These are phyloP conservation scores for Spatula clypeata DNA, from an alignment of 2,797 vertebrate species.

Conservation along the genomic window DNA sequence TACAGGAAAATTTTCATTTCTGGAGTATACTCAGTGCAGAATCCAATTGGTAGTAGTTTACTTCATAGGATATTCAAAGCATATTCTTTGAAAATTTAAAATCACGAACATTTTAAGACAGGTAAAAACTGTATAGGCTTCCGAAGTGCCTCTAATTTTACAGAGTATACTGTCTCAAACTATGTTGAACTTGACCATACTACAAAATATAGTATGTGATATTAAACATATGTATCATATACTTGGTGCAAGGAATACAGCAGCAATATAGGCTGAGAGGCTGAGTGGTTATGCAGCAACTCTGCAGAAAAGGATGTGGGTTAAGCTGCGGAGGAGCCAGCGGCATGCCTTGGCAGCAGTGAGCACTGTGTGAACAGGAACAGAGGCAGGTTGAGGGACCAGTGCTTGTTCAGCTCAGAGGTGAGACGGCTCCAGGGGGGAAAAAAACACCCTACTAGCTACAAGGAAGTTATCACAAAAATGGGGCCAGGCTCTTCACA, in stretches of 20 bases:
- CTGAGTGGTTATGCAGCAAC: not conserved
- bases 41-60: not conserved
- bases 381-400: not conserved
- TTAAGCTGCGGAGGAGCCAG: not conserved
- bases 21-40: not conserved
- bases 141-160: not conserved
- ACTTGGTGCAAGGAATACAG: not conserved
- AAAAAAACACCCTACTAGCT: not conserved
- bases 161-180: not conserved
- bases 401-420: not conserved
- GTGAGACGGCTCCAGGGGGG: not conserved
- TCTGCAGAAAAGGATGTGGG: not conserved
- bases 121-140: not conserved
- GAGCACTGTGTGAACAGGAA: not conserved
- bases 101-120: not conserved
- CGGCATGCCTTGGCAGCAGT: not conserved
- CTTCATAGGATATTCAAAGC: not conserved
- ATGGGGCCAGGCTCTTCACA: not conserved
- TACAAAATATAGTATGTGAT: not conserved
- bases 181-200: not conserved
- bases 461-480: not conserved
- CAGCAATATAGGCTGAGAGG: not conserved
- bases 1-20: not conserved
- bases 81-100: not conserved
- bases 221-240: not conserved